phyloP scores from a whole-genome alignment of 2,888 invertebrate species.

The Trilocha varians region DNA sequence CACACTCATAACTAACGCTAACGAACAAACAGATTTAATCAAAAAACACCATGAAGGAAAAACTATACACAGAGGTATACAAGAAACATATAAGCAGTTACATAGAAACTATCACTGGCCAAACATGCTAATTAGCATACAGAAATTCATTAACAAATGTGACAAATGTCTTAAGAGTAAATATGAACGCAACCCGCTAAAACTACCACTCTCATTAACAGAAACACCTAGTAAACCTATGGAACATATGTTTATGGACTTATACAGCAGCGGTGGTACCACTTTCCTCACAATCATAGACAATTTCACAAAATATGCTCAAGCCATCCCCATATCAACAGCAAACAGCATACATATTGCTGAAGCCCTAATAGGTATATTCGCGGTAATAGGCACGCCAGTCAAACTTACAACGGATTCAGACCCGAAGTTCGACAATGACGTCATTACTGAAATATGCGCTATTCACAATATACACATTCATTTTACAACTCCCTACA shows the following conservation, averaged over 20 bases:
- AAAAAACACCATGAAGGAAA: constrained; percentile 8
- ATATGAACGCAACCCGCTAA: constrained; percentile 22
- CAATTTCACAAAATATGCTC: constrained; percentile 21
- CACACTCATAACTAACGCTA: constrained; percentile 12
- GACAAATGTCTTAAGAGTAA: constrained; percentile 19
- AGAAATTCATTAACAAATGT: constrained; percentile 22
- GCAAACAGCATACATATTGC: constrained; percentile 16
- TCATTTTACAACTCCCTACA: constrained; percentile 16
- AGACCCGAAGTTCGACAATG: constrained; percentile 20
- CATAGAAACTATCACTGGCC: constrained; percentile 8
- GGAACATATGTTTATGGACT: constrained; percentile 15
- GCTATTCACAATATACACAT: constrained; percentile 13
- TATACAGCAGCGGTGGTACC: constrained; percentile 11
- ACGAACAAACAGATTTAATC: constrained; percentile 2
- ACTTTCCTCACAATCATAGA: constrained; percentile 21
- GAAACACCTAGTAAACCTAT: constrained; percentile 19
- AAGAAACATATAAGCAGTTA: constrained; percentile 7
- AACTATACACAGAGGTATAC: constrained; percentile 7
- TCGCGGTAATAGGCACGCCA: constrained; percentile 16
- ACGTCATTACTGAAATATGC: constrained; percentile 18
- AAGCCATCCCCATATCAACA: constrained; percentile 15
- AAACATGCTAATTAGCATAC: constrained; percentile 14
- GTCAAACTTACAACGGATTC: constrained; percentile 21
- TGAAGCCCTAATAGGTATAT: constrained; percentile 14
- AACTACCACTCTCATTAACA: constrained; percentile 17